Evolutionary conservation across 2,113 vertebrate species (phyloP).

Genomic region (Zosterops lateralis): DNA sequence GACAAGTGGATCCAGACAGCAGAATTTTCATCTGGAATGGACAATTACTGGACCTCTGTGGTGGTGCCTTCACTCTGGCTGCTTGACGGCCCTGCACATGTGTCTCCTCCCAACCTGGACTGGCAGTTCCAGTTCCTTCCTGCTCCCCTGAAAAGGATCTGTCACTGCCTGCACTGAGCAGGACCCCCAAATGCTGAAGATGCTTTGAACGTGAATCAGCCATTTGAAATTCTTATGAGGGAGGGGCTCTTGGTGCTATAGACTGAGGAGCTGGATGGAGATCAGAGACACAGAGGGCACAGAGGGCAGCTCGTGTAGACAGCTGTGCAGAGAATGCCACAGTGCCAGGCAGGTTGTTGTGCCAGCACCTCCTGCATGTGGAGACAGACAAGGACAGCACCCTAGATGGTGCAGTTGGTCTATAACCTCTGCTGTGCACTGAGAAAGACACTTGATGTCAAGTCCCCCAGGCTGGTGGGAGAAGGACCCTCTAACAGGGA

Average conservation of each 20-base stretch:
- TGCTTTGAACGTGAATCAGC: background rate
- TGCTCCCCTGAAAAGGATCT: background rate
- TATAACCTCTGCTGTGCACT: rapidly evolving
- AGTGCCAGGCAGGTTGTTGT: background rate
- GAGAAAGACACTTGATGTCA: background rate
- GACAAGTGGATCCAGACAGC: background rate
- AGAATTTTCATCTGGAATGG: background rate
- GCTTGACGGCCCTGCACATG: background rate
- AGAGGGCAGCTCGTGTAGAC: rapidly evolving
- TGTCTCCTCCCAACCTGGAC: background rate
- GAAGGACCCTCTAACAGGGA: background rate
- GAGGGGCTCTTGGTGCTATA: background rate
- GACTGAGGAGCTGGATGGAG: background rate
- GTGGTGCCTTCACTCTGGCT: background rate
- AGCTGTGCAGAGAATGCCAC: background rate
- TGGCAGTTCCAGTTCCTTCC: background rate
- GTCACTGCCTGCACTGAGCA: background rate
- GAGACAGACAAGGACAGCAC: background rate
- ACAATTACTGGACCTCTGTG: background rate
- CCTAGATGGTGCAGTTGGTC: background rate
- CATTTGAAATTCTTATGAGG: background rate
- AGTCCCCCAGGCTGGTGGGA: background rate
- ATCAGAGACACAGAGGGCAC: background rate
- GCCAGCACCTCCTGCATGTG: no score
- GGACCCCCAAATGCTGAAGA: background rate